phyloP scores from a whole-genome alignment of 2,888 invertebrate species.

The Hirtodrosophila duncani region DNA sequence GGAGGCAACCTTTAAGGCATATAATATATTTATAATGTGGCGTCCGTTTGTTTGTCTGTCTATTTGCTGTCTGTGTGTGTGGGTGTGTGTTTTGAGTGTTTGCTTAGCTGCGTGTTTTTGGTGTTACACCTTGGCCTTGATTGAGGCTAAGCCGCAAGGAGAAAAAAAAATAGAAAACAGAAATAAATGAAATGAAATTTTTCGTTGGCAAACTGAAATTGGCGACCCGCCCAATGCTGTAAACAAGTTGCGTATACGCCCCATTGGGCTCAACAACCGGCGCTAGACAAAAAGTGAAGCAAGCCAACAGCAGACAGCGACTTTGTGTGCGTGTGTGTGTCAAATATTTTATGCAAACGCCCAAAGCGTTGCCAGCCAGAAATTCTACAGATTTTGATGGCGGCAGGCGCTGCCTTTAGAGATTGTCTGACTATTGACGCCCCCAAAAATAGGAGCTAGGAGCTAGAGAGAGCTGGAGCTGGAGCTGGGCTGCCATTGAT shows the following conservation, averaged over 20 bases:
- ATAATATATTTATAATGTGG: no score
- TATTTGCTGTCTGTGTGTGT: slow-evolving; percentile 9
- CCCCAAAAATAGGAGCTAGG: no score
- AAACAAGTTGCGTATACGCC: slow-evolving; percentile 45
- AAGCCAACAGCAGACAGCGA: neutral
- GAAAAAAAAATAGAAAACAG: slow-evolving; percentile 31
- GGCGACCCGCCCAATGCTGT: slow-evolving; percentile 10
- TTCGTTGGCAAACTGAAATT: slow-evolving; percentile 16
- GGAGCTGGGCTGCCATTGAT: slow-evolving; percentile 44
- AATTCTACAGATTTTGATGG: no score
- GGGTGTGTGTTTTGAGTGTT: slow-evolving; percentile 12
- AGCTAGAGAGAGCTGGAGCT: neutral
- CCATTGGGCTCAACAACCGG: slow-evolving; percentile 10
- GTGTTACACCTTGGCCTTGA: slow-evolving; percentile 23
- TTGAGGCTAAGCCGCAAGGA: slow-evolving; percentile 20
- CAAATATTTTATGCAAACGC: slow-evolving; percentile 19
- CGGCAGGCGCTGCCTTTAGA: no score
- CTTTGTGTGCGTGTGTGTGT: neutral
- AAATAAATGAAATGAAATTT: slow-evolving; percentile 57
- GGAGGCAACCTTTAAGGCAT: no score
- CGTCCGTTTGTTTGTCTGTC: slow-evolving; percentile 3
- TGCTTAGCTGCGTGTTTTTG: no score
- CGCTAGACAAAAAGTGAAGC: slow-evolving; percentile 7
- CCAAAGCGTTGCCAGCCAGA: slow-evolving; percentile 36
- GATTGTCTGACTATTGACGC: slow-evolving; percentile 39